A percentile compares a stretch with the other conserved stretches of the same genome.
These are phyloP conservation scores for Pycnomerus fuliginosus DNA, from an alignment of 2,888 invertebrate genomes.

Conservation along the genomic window DNA sequence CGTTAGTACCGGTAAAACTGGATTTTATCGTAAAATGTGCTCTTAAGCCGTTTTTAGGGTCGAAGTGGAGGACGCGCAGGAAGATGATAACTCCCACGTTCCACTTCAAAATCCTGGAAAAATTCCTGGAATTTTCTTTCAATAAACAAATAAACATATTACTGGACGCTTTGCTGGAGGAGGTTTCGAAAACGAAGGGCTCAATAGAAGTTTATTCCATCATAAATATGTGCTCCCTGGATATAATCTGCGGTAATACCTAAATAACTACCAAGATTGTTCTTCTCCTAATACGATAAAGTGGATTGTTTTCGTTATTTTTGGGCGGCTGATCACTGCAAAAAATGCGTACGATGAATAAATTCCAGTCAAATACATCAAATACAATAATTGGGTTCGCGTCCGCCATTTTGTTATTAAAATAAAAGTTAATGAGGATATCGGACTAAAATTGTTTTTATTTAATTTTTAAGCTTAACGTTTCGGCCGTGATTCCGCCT, in stretches of 20 bases:
- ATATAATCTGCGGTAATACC: conserved; percentile 38
- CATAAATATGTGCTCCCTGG: conserved; percentile 35
- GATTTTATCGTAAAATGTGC: not conserved
- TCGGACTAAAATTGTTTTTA: no score
- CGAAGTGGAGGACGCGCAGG: conserved; percentile 38
- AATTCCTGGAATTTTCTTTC: conserved; percentile 35
- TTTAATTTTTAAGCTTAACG: no score
- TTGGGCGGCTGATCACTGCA: no score
- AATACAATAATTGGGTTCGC: no score
- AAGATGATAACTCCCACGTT: conserved; percentile 43
- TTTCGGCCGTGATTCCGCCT: no score
- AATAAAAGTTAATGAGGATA: no score
- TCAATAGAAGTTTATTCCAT: conserved; percentile 32
- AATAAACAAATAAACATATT: conserved; percentile 37
- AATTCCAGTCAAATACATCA: no score
- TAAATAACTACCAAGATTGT: conserved; percentile 1
- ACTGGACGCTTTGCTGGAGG: conserved; percentile 30
- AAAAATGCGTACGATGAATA: no score
- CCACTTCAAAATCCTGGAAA: conserved; percentile 40
- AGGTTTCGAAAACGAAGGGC: conserved; percentile 23
- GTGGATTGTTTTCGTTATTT: no score
- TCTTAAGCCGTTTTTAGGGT: conserved; percentile 22
- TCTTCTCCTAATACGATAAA: no score
- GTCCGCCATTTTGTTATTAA: no score
- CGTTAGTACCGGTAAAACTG: conserved; percentile 34